Base-by-base conservation (phyloP, 2,797 vertebrate genomes). In the Loris lydekkerianus region DNA sequence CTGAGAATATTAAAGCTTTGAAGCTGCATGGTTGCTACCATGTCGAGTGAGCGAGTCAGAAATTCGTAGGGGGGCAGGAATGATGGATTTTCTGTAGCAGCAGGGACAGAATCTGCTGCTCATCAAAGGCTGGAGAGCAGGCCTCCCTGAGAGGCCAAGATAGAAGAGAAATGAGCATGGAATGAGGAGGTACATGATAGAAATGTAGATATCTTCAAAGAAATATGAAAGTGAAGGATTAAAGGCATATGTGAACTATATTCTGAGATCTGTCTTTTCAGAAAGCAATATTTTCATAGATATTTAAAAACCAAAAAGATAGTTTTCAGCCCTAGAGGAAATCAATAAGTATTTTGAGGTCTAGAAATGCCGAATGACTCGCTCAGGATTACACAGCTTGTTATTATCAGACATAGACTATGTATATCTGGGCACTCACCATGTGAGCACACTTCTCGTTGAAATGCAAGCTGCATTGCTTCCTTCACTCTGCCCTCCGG, bases 51-150 rank as follows among this genome's bases (percentile, higher is more conserved):
- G 58, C 82, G 40, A 56, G 27, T 93, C 69, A 93, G 84, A 93
- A 85, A 82, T 70, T 78, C 15, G 49, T 9, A 2, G 29, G 6
- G 5, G 27, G 21, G n/a, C 5, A 23, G 9, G 37, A 80, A 63
- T 77, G 83, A 95, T 94, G 46, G 61, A 73, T 91, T 86, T 92
- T 91, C 58, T 70, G 1, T 63, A 82, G 67, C 53, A 86, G 49
- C 65, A 77, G 53, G 56, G 11, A 85, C 69, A 75, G 29, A 83
- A 76, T 72, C 53, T 84, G 17, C 34, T 80, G n/a, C 10, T 89
- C 27, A 21, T 40, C 88, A 87, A 91, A 81, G 25, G 3, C 65
- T 69, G 43, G 67, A 31, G 87, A 95, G 43, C n/a, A 80, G 53
- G 29, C 11, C 60, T 95, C 11, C 43, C 7, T 86, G 83, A 60